These are phyloP conservation scores for Paramormyrops kingsleyae DNA, from an alignment of 2,113 vertebrate genomes.

Conservation along the genomic window DNA sequence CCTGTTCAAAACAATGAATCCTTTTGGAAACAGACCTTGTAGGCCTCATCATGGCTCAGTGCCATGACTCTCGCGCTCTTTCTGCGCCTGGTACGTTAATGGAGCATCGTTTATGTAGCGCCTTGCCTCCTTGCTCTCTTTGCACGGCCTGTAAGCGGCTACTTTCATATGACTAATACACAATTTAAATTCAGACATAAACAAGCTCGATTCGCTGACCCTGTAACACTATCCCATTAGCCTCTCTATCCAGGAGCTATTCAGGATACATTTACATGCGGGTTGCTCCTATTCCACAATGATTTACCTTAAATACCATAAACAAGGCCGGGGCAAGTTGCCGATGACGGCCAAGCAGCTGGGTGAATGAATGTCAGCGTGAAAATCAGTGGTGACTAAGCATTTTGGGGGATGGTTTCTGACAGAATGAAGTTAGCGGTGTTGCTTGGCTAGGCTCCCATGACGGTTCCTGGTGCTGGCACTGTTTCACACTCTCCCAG, in stretches of 20 bases:
- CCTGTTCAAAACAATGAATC: background rate
- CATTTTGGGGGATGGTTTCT: background rate
- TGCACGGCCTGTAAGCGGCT: background rate
- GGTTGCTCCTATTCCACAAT: background rate
- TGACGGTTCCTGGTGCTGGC: background rate
- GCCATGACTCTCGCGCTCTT: background rate
- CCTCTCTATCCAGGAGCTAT: background rate
- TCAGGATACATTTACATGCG: background rate
- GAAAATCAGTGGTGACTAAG: background rate
- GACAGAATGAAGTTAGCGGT: background rate
- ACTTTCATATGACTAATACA: background rate
- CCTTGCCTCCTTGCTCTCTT: background rate
- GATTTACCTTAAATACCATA: conserved; percentile 8
- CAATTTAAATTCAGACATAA: background rate
- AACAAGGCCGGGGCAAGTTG: background rate
- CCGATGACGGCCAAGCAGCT: background rate
- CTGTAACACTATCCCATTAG: background rate
- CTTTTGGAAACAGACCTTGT: background rate
- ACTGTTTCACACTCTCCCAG: background rate
- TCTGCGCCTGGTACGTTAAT: background rate
- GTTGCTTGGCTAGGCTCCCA: background rate
- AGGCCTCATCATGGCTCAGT: background rate
- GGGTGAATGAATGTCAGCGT: background rate
- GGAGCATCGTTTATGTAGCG: background rate
- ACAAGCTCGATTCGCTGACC: background rate